These are phyloP conservation scores for Cinclus cinclus DNA, from an alignment of 2,113 vertebrate genomes.

Conservation along the genomic window DNA sequence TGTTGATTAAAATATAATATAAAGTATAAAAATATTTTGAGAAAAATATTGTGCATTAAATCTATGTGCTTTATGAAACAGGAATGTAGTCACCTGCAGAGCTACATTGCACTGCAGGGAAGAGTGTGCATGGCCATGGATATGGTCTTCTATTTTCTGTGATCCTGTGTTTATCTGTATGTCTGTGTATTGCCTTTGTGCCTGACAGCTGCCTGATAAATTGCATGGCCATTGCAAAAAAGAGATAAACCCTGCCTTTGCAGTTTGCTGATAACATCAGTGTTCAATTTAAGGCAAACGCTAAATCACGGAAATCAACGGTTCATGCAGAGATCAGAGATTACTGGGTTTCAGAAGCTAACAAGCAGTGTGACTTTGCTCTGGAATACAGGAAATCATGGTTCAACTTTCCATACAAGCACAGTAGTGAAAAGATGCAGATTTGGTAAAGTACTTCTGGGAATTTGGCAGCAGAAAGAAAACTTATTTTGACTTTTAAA, in stretches of 20 bases:
- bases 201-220: conserved; percentile 40
- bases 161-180: neutral
- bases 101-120: neutral
- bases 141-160: neutral
- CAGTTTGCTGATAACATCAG: conserved; percentile 31
- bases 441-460: neutral
- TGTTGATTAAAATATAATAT: too few relatives aligned
- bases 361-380: neutral
- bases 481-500: neutral
- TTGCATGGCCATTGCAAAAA: neutral
- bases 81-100: neutral
- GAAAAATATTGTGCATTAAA: neutral
- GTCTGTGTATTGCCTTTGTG: conserved; percentile 13
- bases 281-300: conserved; percentile 8
- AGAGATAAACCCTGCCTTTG: conserved; percentile 31
- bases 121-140: neutral
- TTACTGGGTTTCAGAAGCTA: neutral
- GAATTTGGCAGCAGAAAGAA: neutral
- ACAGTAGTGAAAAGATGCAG: neutral
- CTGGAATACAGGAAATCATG: neutral
- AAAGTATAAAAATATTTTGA: too few relatives aligned
- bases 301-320: conserved; percentile 26
- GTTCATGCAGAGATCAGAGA: conserved; percentile 24
- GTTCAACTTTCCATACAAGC: neutral
- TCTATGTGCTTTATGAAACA: neutral